Conservation (phyloP, 2,797 vertebrate species). For the Melanotaenia maccullochi region DNA sequence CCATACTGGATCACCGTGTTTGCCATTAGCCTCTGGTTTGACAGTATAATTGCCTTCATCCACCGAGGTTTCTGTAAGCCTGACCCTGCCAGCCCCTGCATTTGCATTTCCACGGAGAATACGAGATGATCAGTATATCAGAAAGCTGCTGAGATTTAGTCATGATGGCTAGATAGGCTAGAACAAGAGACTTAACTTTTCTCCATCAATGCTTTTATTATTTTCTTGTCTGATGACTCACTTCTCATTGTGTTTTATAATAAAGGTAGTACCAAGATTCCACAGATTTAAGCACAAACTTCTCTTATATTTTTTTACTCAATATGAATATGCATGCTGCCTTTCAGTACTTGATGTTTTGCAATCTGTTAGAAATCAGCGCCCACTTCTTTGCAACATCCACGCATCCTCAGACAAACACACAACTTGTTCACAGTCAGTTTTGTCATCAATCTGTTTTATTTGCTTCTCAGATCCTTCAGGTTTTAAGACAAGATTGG, state of each 20-base stretch:
- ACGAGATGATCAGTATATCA: constrained; percentile 24
- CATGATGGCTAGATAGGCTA: neutral
- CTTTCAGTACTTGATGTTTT: constrained; percentile 41
- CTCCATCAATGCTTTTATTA: neutral
- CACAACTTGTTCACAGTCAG: constrained; percentile 37
- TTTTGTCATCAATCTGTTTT: constrained; percentile 26
- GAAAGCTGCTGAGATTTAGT: constrained; percentile 15
- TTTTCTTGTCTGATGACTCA: neutral
- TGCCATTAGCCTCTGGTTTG: constrained; percentile 63
- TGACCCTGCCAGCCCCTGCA: constrained; percentile 25
- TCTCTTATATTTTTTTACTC: constrained; percentile 19
- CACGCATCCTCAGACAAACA: constrained; percentile 36
- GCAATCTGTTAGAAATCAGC: constrained; percentile 14
- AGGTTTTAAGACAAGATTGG: constrained; percentile 5
- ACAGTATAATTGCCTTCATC: constrained; percentile 65
- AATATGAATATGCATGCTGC: constrained; percentile 57
- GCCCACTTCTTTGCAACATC: constrained; percentile 30
- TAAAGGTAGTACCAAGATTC: constrained; percentile 8
- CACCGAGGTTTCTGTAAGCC: constrained; percentile 35
- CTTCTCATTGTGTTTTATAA: neutral
- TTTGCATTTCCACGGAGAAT: constrained; percentile 54
- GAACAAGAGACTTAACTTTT: neutral
- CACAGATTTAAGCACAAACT: neutral
- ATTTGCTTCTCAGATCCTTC: constrained; percentile 10
- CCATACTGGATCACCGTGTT: constrained; percentile 66